Evolutionary conservation across 2,113 vertebrate genomes (phyloP).

Genomic region (Stegostoma tigrinum): DNA sequence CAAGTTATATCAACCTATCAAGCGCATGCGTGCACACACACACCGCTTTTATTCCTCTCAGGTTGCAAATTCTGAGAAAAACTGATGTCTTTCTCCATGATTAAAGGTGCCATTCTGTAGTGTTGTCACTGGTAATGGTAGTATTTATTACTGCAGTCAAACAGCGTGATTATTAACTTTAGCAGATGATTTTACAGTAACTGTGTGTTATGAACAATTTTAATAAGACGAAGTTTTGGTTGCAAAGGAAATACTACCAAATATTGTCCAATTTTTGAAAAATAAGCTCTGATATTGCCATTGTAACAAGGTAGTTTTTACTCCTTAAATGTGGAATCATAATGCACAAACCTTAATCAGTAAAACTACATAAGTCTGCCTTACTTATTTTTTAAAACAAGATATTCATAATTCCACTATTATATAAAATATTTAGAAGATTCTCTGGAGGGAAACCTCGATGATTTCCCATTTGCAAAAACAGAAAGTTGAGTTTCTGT

Average conservation of each 20-base stretch:
- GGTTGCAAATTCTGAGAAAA: constrained; percentile 23
- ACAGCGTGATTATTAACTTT: constrained; percentile 5
- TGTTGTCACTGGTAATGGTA: constrained; percentile 6
- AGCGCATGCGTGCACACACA: no score
- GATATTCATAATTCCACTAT: not conserved
- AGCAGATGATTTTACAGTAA: not conserved
- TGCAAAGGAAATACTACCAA: not conserved
- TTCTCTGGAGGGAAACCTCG: not conserved
- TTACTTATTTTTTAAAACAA: not conserved
- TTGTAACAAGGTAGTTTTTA: not conserved
- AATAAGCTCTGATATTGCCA: not conserved
- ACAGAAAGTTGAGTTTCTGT: constrained; percentile 7
- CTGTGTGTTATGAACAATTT: not conserved
- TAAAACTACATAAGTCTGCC: not conserved
- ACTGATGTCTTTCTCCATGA: not conserved
- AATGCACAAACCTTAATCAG: constrained; percentile 18
- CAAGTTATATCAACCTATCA: not conserved
- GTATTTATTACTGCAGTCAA: constrained; percentile 11
- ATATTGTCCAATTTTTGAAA: constrained; percentile 34
- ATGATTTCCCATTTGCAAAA: not conserved
- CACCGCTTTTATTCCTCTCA: not conserved
- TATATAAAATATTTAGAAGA: not conserved
- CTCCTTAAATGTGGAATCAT: not conserved
- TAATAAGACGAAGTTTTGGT: constrained; percentile 2
- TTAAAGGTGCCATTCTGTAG: constrained; percentile 5